phyloP scores from a whole-genome alignment of 2,113 vertebrate species.

The Siniperca knerii region DNA sequence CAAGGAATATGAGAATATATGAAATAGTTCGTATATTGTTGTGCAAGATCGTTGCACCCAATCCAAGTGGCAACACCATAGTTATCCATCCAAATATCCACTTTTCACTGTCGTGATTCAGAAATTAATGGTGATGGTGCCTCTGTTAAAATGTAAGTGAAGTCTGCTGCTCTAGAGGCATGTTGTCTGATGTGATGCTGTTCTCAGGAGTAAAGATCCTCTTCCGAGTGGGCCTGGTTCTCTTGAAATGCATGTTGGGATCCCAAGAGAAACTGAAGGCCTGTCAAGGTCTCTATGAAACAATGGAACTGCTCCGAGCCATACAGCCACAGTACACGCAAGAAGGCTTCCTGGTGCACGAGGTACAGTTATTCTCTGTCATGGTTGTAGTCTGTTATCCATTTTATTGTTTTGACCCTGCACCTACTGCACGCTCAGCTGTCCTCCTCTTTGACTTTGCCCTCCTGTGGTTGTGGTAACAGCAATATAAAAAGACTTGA shows the following conservation, averaged over 20 bases:
- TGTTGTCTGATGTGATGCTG: background rate
- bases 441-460: conserved; percentile 23
- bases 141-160: background rate
- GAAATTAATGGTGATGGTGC: background rate
- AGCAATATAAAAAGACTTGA: background rate
- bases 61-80: background rate
- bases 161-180: background rate
- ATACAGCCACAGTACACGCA: conserved; percentile 92
- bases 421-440: background rate
- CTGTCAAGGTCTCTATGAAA: conserved; percentile 95
- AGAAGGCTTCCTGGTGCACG: conserved; percentile 91
- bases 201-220: conserved; percentile 94
- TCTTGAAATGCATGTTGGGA: conserved; percentile 92
- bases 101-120: background rate
- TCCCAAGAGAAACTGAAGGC: conserved; percentile 93
- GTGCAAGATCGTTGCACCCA: background rate
- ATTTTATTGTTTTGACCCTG: conserved; percentile 7
- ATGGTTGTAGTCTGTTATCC: background rate
- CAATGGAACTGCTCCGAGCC: conserved; percentile 91
- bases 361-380: conserved; percentile 84
- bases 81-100: background rate
- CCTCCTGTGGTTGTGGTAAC: conserved; percentile 2
- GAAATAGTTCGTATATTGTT: background rate
- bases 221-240: conserved; percentile 94
- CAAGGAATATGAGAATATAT: background rate